These are phyloP conservation scores for Babyrousa celebensis DNA, from an alignment of 2,797 vertebrate species.

Conservation along the genomic window DNA sequence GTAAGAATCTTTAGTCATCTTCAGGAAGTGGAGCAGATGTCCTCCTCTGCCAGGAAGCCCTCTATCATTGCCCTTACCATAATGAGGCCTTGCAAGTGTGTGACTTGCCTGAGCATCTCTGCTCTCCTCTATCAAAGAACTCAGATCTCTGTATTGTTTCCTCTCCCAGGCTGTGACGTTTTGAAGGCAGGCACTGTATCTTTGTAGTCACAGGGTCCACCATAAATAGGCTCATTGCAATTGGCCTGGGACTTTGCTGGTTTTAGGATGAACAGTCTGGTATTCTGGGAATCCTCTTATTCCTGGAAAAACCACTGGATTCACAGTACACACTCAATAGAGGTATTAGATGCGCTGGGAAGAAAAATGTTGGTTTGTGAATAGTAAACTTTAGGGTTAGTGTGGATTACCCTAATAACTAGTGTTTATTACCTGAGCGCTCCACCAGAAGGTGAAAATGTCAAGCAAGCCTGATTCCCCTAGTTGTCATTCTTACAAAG, in stretches of 20 bases:
- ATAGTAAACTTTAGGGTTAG: background rate
- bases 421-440: background rate
- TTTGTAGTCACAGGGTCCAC: background rate
- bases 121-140: background rate
- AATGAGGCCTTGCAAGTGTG: background rate
- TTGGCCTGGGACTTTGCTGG: background rate
- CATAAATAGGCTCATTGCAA: background rate
- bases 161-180: background rate
- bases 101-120: background rate
- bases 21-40: background rate
- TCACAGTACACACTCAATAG: constrained; percentile 36
- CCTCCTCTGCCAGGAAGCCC: constrained; percentile 4
- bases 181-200: background rate
- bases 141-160: background rate
- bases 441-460: background rate
- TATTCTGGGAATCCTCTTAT: background rate
- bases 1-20: background rate
- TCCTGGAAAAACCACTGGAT: background rate
- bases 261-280: background rate
- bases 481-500: background rate
- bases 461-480: background rate
- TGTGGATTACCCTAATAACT: background rate
- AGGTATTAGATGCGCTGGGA: background rate
- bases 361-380: background rate
- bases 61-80: background rate